Conservation (phyloP, 2,888 invertebrate species). For the Mesochorus sp. region DNA sequence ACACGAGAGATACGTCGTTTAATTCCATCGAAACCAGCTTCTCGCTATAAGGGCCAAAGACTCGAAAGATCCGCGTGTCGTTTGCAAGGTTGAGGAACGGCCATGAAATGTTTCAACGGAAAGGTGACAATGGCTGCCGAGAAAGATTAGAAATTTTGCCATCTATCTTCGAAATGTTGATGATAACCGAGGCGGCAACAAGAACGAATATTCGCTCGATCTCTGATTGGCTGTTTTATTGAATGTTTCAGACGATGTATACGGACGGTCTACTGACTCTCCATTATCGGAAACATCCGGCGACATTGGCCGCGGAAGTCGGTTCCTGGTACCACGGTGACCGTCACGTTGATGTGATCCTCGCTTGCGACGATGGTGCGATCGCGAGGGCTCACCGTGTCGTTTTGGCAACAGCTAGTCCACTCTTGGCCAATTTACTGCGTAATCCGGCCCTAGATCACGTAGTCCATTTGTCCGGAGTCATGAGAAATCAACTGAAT, state of each 20-base stretch:
- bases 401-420: slow-evolving; percentile 94
- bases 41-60: not conserved
- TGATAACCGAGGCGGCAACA: no score
- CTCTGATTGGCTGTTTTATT: not conserved
- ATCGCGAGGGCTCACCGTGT: slow-evolving; percentile 92
- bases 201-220: no score
- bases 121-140: slow-evolving; percentile 4
- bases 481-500: slow-evolving; percentile 90
- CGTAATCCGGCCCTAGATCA: slow-evolving; percentile 80
- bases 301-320: slow-evolving; percentile 95
- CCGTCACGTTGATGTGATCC: slow-evolving; percentile 92
- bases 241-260: slow-evolving; percentile 83
- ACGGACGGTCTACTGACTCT: slow-evolving; percentile 89
- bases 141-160: not conserved
- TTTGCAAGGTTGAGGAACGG: not conserved
- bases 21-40: not conserved
- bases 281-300: slow-evolving; percentile 96
- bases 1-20: not conserved
- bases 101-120: slow-evolving; percentile 26
- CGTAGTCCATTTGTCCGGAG: slow-evolving; percentile 93
- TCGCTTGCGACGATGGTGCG: slow-evolving; percentile 93
- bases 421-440: slow-evolving; percentile 88
- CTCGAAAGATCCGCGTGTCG: not conserved
- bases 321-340: slow-evolving; percentile 94
- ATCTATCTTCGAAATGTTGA: no score